Percentiles rank a stretch among this genome's conserved stretches.
phyloP scores from a whole-genome alignment of 2,888 invertebrate species.

The Epistrophella euchroma region DNA sequence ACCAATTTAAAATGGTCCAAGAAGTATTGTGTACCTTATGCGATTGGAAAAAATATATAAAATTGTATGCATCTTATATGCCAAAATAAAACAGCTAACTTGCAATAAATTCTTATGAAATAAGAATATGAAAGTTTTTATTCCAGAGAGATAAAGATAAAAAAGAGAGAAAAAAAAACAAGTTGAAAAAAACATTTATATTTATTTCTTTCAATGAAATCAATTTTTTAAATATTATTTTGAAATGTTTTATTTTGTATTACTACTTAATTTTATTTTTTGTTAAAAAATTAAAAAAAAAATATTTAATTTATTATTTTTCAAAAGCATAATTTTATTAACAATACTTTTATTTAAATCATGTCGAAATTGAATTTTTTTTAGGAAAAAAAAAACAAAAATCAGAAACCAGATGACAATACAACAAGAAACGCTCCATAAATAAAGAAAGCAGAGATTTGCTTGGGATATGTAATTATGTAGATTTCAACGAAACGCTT shows the following conservation, averaged over 20 bases:
- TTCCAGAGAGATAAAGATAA: slow-evolving; percentile 1
- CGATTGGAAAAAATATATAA: slow-evolving; percentile 35
- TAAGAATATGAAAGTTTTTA: slow-evolving; percentile 3
- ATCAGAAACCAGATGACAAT: neutral
- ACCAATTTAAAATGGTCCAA: slow-evolving; percentile 20
- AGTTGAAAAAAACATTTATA: slow-evolving; percentile 1
- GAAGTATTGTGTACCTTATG: slow-evolving; percentile 68
- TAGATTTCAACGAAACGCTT: too few species aligned
- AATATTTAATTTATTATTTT: neutral
- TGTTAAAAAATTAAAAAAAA: neutral
- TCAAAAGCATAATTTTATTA: too few species aligned
- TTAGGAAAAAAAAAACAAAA: neutral
- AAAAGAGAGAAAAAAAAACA: neutral
- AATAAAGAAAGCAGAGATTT: neutral
- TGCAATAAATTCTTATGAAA: slow-evolving; percentile 56
- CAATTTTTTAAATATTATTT: neutral
- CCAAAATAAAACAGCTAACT: slow-evolving; percentile 61
- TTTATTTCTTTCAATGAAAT: neutral
- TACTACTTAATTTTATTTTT: slow-evolving; percentile 22
- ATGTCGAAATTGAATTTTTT: neutral
- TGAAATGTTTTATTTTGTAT: neutral
- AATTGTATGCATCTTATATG: slow-evolving; percentile 66
- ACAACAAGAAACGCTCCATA: neutral
- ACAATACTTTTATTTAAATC: neutral
- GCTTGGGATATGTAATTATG: too few species aligned